Conservation (phyloP, 2,113 vertebrate genomes). For the Dasyurus viverrinus region DNA sequence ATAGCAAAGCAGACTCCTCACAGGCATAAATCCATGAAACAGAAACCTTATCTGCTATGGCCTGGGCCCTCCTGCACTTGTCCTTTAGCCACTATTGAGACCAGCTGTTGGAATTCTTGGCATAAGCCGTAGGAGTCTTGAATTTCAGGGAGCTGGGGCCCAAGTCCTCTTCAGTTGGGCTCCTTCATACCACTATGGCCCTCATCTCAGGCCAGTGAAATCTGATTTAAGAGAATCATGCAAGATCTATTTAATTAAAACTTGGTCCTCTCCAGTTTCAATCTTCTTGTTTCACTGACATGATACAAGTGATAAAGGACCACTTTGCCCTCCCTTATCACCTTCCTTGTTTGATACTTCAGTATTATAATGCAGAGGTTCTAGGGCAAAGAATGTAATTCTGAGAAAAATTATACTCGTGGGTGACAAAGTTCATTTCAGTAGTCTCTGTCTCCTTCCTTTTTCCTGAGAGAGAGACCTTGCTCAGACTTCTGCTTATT, state of each 20-base stretch:
- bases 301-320: background rate
- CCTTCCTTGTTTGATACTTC: background rate
- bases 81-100: background rate
- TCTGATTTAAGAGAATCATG: background rate
- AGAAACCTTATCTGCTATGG: constrained; percentile 3
- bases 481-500: background rate
- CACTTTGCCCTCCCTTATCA: background rate
- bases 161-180: background rate
- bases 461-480: background rate
- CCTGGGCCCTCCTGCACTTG: background rate
- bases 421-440: background rate
- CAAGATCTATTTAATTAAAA: background rate
- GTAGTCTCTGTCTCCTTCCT: background rate
- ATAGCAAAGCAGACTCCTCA: background rate
- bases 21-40: background rate
- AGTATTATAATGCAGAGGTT: background rate
- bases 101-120: constrained; percentile 30
- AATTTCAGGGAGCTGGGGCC: constrained; percentile 43
- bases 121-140: constrained; percentile 32
- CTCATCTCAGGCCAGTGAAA: background rate
- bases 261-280: background rate
- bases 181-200: background rate
- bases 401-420: background rate
- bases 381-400: background rate
- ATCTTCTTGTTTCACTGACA: background rate